Conservation (phyloP, 1,140 invertebrate genomes). For the Nasonia longicornis region DNA sequence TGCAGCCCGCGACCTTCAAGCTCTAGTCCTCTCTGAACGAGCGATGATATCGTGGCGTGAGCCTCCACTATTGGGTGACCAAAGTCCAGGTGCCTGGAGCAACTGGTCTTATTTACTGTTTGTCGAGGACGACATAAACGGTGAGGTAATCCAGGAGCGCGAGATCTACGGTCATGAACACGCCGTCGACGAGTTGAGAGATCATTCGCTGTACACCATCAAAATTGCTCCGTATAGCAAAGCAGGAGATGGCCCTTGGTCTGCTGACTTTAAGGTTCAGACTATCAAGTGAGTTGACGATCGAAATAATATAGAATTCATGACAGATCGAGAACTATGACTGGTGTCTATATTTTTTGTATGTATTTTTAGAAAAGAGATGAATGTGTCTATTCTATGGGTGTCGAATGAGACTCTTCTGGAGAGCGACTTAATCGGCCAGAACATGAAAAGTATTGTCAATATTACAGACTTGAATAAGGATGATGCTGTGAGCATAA, state of each 20-base stretch:
- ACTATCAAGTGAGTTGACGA: slow-evolving; percentile 71
- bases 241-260: slow-evolving; percentile 84
- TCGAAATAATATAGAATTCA: not conserved
- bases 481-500: slow-evolving; percentile 71
- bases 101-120: slow-evolving; percentile 88
- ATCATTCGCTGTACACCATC: slow-evolving; percentile 82
- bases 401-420: slow-evolving; percentile 77
- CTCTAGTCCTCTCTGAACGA: slow-evolving; percentile 79
- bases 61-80: slow-evolving; percentile 81
- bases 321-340: not conserved
- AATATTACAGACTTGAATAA: slow-evolving; percentile 70
- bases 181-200: slow-evolving; percentile 76
- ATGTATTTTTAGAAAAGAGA: slow-evolving; percentile 58
- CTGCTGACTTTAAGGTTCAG: slow-evolving; percentile 77
- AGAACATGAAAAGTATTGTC: slow-evolving; percentile 76
- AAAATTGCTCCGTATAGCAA: slow-evolving; percentile 82
- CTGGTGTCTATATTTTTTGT: slow-evolving; percentile 3
- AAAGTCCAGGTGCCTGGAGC: slow-evolving; percentile 84
- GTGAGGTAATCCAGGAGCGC: slow-evolving; percentile 66
- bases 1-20: slow-evolving; percentile 81
- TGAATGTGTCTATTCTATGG: slow-evolving; percentile 77
- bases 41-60: slow-evolving; percentile 84
- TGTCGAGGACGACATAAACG: slow-evolving; percentile 73
- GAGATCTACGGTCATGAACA: slow-evolving; percentile 76
- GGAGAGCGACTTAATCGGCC: slow-evolving; percentile 80